Base-by-base conservation (phyloP, 1,140 invertebrate genomes). In the Drosophila pectinifera region DNA sequence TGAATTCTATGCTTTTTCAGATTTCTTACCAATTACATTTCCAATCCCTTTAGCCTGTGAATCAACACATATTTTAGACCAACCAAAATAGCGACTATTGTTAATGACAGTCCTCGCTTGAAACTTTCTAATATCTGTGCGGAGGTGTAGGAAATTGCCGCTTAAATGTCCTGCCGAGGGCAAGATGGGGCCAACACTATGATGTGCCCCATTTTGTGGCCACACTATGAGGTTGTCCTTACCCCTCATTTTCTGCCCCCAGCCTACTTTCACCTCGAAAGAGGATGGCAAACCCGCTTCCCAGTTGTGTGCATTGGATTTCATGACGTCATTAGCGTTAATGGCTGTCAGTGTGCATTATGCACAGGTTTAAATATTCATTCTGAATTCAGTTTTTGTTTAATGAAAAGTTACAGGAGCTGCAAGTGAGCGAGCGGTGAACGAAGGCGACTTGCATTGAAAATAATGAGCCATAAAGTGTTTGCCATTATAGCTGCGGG, bases 291-390 rank as follows among this genome's bases (percentile, higher is more conserved):
- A 7, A 16, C 13, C 26, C 20, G 5, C 13, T 28, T 13, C 11
- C 45, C 31, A 31, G 80, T 57, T 42, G 45, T 55, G 59, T 51
- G 80, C 80, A 83, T 83, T 79, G 64, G 79, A 68, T 83, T 85
- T 84, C 80, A 85, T 83, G 80, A 84, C 80, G 81, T 83, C 80
- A 76, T 83, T 83, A 83, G 80, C 78, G 80, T 75, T 83, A 83
- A 83, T 83, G 80, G 73, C 80, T 62, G 73, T 69, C 42, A 57
- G 45, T 73, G 81, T 82, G 80, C 80, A 82, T 82, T 61, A 82
- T 83, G 80, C 80, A 59, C 46, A 55, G 73, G 64, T 76, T 83
- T 80, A 83, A 83, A 80, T 73, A 80, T 84, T 80, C 79, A 73
- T 45, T 82, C 61, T 63, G 49, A 46, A 61, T 62, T 72, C 80